Evolutionary conservation across 2,888 invertebrate species (phyloP), one percentile per base, ranked within the genome.

Genomic region (Arge pagana): DNA sequence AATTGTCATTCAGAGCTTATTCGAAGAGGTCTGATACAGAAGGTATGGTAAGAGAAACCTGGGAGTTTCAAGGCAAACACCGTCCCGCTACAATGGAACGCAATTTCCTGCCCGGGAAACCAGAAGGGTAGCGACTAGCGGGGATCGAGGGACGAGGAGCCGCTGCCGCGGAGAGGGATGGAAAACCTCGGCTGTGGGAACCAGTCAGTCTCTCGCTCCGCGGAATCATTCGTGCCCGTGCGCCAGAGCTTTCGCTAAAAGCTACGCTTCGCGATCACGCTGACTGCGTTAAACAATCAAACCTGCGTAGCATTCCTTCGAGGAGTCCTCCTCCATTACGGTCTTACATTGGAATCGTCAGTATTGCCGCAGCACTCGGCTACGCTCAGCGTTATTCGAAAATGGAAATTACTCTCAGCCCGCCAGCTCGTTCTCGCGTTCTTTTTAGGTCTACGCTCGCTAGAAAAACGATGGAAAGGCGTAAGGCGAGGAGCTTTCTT

Each of bases 31-130:
- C 57, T 37, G 48, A 36, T 43, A 36, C 39, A 50, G 41, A 54
- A 54, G 50, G 54, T 55, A 54, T 35, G 45, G 30, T 45, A 33
- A 42, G 52, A 43, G 40, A 53, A 49, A 50, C 28, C 48, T 51
- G 45, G 39, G 53, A 67, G 68, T 66, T 66, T 57, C 63, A 67
- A 65, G 70, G 68, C 71, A 73, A 72, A 72, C 70, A 73, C 63
- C 66, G 69, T 66, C 64, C 67, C 70, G 71, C 67, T 72, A 71
- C 73, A 73, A 73, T 72, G 72, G 70, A 72, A 73, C 69, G 73
- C 73, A 73, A 73, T 73, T 73, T 72, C 73, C 73, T 69, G 73
- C 64, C 59, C 58, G 62, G 61, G 64, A 61, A 63, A 63, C 63
- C 55, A 16, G 18, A 4, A 28, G 26, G 37, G 35, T 33, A 15